These are phyloP conservation scores for Nyctereutes procyonoides DNA, from an alignment of 2,113 vertebrate genomes.

Conservation along the genomic window DNA sequence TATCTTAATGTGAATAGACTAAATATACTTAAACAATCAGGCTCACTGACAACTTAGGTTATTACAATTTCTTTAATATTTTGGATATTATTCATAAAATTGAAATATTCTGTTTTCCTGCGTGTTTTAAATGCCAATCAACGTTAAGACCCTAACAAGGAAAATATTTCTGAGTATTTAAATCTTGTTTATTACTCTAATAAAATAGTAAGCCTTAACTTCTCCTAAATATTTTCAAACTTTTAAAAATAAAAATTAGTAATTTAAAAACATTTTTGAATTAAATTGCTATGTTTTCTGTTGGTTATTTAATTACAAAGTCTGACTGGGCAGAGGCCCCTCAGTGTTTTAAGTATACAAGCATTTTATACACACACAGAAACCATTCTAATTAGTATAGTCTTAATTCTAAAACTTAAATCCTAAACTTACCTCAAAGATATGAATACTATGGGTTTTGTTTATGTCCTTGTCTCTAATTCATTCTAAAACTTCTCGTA, in stretches of 20 bases:
- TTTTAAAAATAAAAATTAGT: background rate
- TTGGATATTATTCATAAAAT: background rate
- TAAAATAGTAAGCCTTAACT: background rate
- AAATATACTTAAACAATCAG: background rate
- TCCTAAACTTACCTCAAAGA: background rate
- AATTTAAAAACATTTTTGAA: background rate
- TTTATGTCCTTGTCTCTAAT: background rate
- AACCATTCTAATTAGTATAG: background rate
- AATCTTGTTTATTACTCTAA: background rate
- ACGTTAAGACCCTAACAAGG: no score
- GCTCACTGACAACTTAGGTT: background rate
- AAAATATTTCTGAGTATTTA: background rate
- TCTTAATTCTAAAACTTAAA: background rate
- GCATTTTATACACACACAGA: background rate
- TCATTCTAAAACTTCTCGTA: background rate
- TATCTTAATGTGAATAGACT: background rate
- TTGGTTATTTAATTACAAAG: background rate
- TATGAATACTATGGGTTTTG: background rate
- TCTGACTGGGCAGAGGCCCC: background rate
- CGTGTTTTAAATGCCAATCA: background rate
- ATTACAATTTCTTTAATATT: background rate
- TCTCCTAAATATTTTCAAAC: background rate
- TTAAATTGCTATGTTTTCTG: background rate
- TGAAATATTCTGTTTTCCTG: background rate
- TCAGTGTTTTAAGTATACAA: background rate